These are phyloP conservation scores for Onychomys leucogaster DNA, from an alignment of 2,797 vertebrate species.

Conservation along the genomic window DNA sequence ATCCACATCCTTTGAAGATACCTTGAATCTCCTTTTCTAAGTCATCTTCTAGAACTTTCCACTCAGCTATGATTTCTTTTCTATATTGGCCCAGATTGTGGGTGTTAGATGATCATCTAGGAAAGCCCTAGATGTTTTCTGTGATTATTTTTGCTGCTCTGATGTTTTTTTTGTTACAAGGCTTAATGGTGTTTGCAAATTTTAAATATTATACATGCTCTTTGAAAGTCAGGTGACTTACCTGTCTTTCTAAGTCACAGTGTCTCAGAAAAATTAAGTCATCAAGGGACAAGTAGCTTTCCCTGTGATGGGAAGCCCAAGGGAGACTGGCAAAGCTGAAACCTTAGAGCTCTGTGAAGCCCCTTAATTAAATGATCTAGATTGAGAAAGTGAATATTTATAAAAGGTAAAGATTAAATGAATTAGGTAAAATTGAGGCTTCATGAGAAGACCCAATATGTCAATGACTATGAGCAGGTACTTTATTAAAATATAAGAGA, in stretches of 20 bases:
- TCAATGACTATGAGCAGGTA: neutral
- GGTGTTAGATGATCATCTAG: neutral
- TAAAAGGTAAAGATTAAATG: neutral
- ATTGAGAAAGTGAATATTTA: neutral
- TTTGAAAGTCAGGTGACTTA: neutral
- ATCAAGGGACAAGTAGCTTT: neutral
- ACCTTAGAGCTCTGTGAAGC: neutral
- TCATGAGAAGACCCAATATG: neutral
- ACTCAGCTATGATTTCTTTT: neutral
- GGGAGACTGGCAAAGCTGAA: neutral
- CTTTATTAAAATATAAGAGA: neutral
- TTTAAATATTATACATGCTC: constrained; percentile 9
- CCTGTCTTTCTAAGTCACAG: neutral
- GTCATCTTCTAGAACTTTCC: neutral
- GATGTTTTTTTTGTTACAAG: neutral
- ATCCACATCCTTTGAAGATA: neutral
- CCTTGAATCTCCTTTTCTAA: neutral
- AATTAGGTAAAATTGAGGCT: neutral
- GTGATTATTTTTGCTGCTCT: constrained; percentile 6
- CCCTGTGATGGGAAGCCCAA: neutral
- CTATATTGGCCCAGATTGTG: neutral
- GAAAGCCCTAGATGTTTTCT: constrained; percentile 15
- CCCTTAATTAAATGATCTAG: neutral
- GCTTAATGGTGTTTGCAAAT: constrained; percentile 22
- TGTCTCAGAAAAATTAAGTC: neutral